Evolutionary conservation across 1,140 invertebrate genomes (phyloP), one percentile per base, ranked within the genome.

Genomic region (Steinernema khuongi): DNA sequence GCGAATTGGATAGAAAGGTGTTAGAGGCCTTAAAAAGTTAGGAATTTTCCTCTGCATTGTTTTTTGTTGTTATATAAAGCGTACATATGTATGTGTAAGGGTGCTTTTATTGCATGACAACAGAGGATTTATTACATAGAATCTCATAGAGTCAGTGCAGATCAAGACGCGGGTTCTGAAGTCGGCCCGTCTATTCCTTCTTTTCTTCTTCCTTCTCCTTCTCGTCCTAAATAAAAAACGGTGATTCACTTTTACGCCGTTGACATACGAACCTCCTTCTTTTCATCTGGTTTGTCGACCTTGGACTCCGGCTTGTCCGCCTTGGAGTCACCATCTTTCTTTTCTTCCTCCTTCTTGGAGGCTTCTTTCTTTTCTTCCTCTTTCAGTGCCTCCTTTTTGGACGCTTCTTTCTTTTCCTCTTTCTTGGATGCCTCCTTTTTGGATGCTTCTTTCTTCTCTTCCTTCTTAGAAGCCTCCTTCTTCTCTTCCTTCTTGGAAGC

Each of bases 401-500:
- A 60, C 4, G 14, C 50, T n/a, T 60, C 50, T 22, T 60, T 60
- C 50, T 60, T 60, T 60, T 60, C 50, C 50, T 60, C 50, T 60
- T 60, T 60, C 50, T 60, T 60, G 50, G 50, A 60, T 60, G 14
- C 50, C 26, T 60, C 50, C 36, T 41, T 41, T n/a, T 41, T 41
- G 36, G 36, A 41, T 11, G 7, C 36, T 7, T 41, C 36, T n/a
- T 41, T 41, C 7, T 41, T 7, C n/a, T 60, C 50, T 22, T 60
- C 50, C 22, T 60, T 60, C 50, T 60, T 60, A 26, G 11, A 17
- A 2, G 4, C 50, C 14, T 60, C 50, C 19, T 60, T 60, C 50
- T 60, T 60, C 50, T 60, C 50, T 22, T 60, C 50, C 22, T 60
- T 60, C 19, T 60, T 60, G 19, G 11, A 17, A 93, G 74, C 79